Conservation (phyloP, 2,888 invertebrate species). For the Orthosia cruda region DNA sequence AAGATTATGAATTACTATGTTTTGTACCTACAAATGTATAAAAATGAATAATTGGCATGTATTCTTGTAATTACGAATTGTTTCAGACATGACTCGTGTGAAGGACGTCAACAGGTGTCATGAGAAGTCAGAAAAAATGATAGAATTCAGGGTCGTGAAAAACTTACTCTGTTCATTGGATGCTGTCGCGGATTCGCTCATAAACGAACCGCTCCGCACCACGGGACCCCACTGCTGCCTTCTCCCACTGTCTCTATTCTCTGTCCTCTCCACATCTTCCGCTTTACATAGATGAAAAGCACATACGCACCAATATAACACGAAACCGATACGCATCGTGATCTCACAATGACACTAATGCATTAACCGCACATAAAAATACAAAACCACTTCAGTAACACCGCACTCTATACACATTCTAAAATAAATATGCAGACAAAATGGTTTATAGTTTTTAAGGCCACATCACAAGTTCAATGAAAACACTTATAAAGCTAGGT, state of each 20-base stretch:
- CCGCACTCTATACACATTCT: constrained; percentile 88
- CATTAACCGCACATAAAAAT: constrained; percentile 82
- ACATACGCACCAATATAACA: constrained; percentile 91
- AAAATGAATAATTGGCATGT: constrained; percentile 67
- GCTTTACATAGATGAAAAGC: constrained; percentile 89
- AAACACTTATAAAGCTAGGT: constrained; percentile 80
- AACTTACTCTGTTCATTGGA: constrained; percentile 89
- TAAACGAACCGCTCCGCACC: constrained; percentile 83
- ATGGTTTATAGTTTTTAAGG: constrained; percentile 79
- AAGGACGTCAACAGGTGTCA: constrained; percentile 87
- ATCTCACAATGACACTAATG: constrained; percentile 88
- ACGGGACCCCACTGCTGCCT: constrained; percentile 88
- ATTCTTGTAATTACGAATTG: constrained; percentile 68
- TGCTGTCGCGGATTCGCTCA: constrained; percentile 82
- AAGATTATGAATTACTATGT: constrained; percentile 34
- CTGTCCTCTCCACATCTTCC: constrained; percentile 89
- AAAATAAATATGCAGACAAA: constrained; percentile 79
- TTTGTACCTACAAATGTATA: constrained; percentile 42
- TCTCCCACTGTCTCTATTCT: constrained; percentile 84
- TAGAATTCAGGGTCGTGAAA: constrained; percentile 76
- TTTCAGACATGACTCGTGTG: constrained; percentile 69
- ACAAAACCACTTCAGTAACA: constrained; percentile 81
- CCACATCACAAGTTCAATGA: constrained; percentile 86
- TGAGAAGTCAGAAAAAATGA: constrained; percentile 74
- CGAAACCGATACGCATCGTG: constrained; percentile 91